These are phyloP conservation scores for Psephotus haematonotus DNA, from an alignment of 2,113 vertebrate genomes.

Conservation along the genomic window DNA sequence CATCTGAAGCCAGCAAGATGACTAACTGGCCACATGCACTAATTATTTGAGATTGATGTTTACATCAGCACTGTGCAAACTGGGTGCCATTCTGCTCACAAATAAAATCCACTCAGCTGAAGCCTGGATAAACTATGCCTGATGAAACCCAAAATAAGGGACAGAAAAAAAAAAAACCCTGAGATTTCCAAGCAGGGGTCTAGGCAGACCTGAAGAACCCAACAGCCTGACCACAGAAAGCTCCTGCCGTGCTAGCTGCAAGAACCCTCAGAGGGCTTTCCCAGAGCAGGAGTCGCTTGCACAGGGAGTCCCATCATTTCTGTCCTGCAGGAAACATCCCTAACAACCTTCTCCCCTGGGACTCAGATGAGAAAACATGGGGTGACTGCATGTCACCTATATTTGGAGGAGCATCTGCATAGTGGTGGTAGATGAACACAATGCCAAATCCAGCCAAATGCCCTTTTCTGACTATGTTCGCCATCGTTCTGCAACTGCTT, in stretches of 20 bases:
- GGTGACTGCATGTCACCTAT: not conserved
- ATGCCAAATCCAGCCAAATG: not conserved
- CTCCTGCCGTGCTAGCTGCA: not conserved
- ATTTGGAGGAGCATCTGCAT: not conserved
- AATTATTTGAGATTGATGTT: not conserved
- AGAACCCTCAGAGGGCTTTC: not conserved
- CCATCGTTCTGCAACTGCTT: not conserved
- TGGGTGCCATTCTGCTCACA: not conserved
- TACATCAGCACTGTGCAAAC: not conserved
- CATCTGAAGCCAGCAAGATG: not conserved
- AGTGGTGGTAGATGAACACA: not conserved
- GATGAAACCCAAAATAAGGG: not conserved
- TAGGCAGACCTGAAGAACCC: not conserved
- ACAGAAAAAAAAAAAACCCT: not conserved
- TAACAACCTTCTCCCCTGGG: not conserved
- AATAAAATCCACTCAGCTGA: not conserved
- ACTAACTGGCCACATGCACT: constrained; percentile 13
- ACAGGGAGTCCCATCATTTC: not conserved
- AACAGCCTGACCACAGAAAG: not conserved
- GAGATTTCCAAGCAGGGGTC: not conserved
- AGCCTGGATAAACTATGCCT: not conserved
- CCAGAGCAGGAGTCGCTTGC: not conserved
- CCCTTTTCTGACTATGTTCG: not conserved
- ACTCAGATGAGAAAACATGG: not conserved
- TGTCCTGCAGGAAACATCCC: not conserved